Evolutionary conservation across 2,888 invertebrate genomes (phyloP), one percentile per base, ranked within the genome.

Genomic region (Stenichneumon culpator): DNA sequence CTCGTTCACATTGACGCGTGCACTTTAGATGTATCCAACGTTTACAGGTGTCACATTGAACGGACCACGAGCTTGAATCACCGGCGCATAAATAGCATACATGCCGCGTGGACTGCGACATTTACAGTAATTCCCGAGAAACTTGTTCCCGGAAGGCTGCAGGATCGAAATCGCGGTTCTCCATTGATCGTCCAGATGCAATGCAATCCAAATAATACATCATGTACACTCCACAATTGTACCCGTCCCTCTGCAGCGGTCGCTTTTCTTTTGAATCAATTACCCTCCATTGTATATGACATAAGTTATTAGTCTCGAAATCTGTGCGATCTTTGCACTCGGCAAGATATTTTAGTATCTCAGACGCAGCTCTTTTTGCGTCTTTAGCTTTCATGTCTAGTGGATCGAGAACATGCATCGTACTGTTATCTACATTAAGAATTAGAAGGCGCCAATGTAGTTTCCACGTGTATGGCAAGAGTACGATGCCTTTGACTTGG

Each of bases 391-490:
- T 60, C 57, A 63, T 47, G 47, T 11, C 28, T 25, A 74, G 0
- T 28, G 74, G 50, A 47, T 74, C 63, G 14, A 74, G 47, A 1
- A 63, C 47, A 11, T 63, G 44, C n/a, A 73, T 44, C 44, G 60
- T 73, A 28, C 44, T 60, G 16, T 22, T 44, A 16, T 73, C 60
- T 16, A 73, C 73, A 44, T 73, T 36, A 1, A 73, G 25, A 28
- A 73, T 16, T 25, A 73, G 39, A 9, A 73, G 47, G 0, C 73
- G 47, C 73, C 60, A 73, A 57, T 63, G 60, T 9, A 39, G 11
- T 36, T 72, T 52, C 32, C 36, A 72, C 19, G 72, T 54, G 54
- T 57, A 72, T 7, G 72, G 54, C 0, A 73, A n/a, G 3, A 60
- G 28, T n/a, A 60, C n/a, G 16, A 25, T 39, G 16, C 73, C 73